Percentiles rank a stretch among this genome's conserved stretches.
phyloP scores from a whole-genome alignment of 2,797 vertebrate genomes.

The Lepidocolaptes lacrymiger region DNA sequence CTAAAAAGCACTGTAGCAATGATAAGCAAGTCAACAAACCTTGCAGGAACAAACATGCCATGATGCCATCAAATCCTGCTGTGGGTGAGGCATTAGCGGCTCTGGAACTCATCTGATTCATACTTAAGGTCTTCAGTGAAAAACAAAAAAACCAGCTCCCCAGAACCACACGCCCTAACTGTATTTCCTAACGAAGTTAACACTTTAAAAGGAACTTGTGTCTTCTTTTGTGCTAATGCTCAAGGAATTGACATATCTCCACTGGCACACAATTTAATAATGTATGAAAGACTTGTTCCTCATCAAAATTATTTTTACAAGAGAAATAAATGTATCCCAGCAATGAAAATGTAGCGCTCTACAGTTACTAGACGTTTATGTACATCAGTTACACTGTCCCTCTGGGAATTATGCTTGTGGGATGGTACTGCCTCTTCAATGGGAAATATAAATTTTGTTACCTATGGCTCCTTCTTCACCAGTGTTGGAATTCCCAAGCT shows the following conservation, averaged over 20 bases:
- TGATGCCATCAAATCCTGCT: neutral
- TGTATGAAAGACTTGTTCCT: neutral
- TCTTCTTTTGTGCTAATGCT: neutral
- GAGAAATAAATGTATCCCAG: neutral
- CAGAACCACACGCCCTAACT: neutral
- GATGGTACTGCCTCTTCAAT: neutral
- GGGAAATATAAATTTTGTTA: neutral
- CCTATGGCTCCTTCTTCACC: neutral
- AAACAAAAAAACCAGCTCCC: neutral
- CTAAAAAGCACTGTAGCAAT: neutral
- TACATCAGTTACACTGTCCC: neutral
- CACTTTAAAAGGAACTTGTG: neutral
- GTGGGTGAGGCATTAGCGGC: neutral
- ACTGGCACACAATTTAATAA: neutral
- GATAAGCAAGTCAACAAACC: neutral
- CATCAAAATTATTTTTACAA: neutral
- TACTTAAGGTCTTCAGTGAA: neutral
- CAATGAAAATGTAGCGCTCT: neutral
- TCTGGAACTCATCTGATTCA: slow-evolving; percentile 12
- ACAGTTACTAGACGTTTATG: neutral
- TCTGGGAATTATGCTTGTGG: neutral
- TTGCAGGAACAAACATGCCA: neutral
- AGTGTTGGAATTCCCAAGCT: neutral
- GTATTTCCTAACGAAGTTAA: neutral
- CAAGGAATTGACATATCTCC: neutral